Conservation (phyloP, 2,797 vertebrate genomes). For the Gallinago solitaria region DNA sequence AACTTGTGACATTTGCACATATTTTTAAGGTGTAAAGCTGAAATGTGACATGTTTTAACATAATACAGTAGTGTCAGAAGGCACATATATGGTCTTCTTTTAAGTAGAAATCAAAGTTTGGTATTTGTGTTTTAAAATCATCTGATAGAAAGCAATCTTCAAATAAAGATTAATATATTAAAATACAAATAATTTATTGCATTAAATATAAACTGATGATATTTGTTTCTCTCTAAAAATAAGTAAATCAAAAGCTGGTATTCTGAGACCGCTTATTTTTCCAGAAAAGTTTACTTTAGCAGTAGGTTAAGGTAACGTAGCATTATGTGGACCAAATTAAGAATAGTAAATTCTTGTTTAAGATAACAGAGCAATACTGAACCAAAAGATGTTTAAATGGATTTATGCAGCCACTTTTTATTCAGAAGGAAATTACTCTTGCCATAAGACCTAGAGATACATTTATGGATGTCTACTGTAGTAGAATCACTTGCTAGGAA, state of each 20-base stretch:
- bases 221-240: neutral
- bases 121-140: neutral
- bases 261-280: neutral
- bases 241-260: neutral
- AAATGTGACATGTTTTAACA: neutral
- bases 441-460: neutral
- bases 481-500: neutral
- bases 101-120: neutral
- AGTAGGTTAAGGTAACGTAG: neutral
- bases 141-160: neutral
- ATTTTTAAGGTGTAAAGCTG: neutral
- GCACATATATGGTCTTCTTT: neutral
- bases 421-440: neutral
- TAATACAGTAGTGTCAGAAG: neutral
- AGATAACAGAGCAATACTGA: neutral
- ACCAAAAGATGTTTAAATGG: neutral
- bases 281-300: neutral
- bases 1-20: rapidly evolving
- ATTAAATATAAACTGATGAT: neutral
- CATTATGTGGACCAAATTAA: neutral
- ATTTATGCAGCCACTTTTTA: neutral
- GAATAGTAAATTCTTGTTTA: neutral
- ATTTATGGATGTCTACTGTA: neutral
- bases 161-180: no score
- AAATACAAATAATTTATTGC: no score